Percentiles rank a stretch among this genome's conserved stretches.
Conservation (phyloP, 1,140 invertebrate species). For the Drosophila nikananu region DNA sequence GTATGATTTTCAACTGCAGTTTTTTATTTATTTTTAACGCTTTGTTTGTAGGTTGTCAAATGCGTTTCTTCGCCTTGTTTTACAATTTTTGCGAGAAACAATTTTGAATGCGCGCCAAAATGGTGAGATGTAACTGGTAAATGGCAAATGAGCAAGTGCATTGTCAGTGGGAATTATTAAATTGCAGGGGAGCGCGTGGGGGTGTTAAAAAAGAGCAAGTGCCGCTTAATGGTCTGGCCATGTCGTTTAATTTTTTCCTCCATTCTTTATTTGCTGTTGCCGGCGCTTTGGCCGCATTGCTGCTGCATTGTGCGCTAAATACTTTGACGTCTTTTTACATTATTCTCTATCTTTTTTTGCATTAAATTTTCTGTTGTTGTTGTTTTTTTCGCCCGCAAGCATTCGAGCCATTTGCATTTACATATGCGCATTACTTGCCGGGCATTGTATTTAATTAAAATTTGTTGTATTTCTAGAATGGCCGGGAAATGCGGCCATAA, state of each 20-base stretch:
- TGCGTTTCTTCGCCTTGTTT: slow-evolving; percentile 36
- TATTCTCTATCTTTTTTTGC: slow-evolving; percentile 1
- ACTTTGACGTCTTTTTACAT: slow-evolving; percentile 51
- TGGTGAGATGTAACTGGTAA: slow-evolving; percentile 34
- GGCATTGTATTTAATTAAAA: slow-evolving; percentile 74
- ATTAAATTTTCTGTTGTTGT: slow-evolving; percentile 14
- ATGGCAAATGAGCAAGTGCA: slow-evolving; percentile 56
- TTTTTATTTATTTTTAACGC: slow-evolving; percentile 22
- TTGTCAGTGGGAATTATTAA: slow-evolving; percentile 64
- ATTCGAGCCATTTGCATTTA: slow-evolving; percentile 68
- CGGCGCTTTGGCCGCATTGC: slow-evolving; percentile 47
- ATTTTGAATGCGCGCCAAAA: slow-evolving; percentile 59
- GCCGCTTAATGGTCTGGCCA: slow-evolving; percentile 59
- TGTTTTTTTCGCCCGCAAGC: slow-evolving; percentile 21
- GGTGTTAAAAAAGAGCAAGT: slow-evolving; percentile 19
- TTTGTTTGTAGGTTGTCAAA: slow-evolving; percentile 32
- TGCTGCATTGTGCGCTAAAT: slow-evolving; percentile 66
- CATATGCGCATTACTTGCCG: slow-evolving; percentile 73
- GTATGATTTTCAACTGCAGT: slow-evolving; percentile 60
- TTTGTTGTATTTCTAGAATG: slow-evolving; percentile 69
- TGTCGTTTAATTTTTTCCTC: slow-evolving; percentile 49
- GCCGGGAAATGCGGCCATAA: slow-evolving; percentile 61
- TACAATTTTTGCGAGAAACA: slow-evolving; percentile 56
- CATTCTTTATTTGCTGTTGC: slow-evolving; percentile 27
- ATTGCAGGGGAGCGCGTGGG: slow-evolving; percentile 30